Conservation (phyloP, 1,140 invertebrate species). For the Drosophila nannoptera region DNA sequence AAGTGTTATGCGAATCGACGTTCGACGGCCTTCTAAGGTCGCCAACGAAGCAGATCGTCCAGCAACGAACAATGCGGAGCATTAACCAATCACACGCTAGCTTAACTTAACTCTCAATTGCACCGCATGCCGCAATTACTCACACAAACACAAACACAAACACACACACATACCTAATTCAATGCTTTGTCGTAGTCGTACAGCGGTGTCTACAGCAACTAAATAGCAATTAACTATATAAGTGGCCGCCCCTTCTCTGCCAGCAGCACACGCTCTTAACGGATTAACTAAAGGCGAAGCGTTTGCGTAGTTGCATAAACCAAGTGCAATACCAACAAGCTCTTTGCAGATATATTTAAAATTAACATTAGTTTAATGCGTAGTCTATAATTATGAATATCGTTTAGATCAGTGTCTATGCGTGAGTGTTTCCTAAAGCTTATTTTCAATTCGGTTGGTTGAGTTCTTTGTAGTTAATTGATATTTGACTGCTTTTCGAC, state of each 20-base stretch:
- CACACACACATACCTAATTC: conserved; percentile 38
- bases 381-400: conserved; percentile 38
- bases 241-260: conserved; percentile 14
- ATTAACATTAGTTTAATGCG: conserved; percentile 24
- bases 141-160: conserved; percentile 50
- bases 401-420: conserved; percentile 32
- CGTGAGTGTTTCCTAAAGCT: conserved; percentile 42
- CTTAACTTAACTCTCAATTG: conserved; percentile 64
- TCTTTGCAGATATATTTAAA: conserved; percentile 18
- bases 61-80: conserved; percentile 76
- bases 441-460: conserved; percentile 52
- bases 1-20: conserved; percentile 75
- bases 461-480: conserved; percentile 56
- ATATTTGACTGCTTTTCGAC: conserved; percentile 55
- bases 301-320: conserved; percentile 49
- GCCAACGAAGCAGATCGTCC: conserved; percentile 43
- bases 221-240: conserved; percentile 49
- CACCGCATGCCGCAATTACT: conserved; percentile 61
- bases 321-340: conserved; percentile 45
- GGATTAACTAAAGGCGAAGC: conserved; percentile 41
- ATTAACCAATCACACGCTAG: conserved; percentile 66
- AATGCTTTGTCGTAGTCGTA: conserved; percentile 55
- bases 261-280: conserved; percentile 27
- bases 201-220: conserved; percentile 59
- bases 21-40: conserved; percentile 75